Conservation (phyloP, 2,888 invertebrate species). For the Temnothorax unifasciatus region DNA sequence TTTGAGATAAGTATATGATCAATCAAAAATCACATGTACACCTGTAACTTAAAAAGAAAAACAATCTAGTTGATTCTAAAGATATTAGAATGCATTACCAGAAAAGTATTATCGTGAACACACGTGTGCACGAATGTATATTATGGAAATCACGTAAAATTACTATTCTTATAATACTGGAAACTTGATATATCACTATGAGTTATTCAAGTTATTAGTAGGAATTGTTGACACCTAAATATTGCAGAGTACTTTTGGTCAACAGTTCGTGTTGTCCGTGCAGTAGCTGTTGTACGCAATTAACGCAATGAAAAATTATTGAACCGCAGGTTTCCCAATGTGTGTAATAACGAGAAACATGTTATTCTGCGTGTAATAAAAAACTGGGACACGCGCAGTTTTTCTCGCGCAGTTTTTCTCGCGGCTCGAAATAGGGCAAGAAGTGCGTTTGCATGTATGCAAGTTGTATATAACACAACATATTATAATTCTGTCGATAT, state of each 20-base stretch:
- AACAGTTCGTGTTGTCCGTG: background rate
- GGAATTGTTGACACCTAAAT: background rate
- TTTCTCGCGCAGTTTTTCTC: slow-evolving; percentile 2
- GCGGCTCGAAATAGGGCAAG: slow-evolving; percentile 21
- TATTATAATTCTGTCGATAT: slow-evolving; percentile 45
- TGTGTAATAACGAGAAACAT: slow-evolving; percentile 5
- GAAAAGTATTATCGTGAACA: background rate
- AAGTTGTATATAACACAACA: background rate
- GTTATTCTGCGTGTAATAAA: background rate
- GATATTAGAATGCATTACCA: slow-evolving; percentile 32
- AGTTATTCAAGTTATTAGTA: too few relatives aligned
- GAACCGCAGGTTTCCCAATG: background rate
- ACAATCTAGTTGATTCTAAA: slow-evolving; percentile 17
- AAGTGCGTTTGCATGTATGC: slow-evolving; percentile 1
- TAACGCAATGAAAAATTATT: slow-evolving; percentile 9
- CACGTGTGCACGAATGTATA: too few relatives aligned
- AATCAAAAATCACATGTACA: slow-evolving; percentile 30
- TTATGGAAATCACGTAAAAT: background rate
- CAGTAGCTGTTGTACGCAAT: background rate
- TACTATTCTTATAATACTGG: background rate
- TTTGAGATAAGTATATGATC: slow-evolving; percentile 42
- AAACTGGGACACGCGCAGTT: background rate
- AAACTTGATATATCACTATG: background rate
- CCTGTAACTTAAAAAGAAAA: background rate
- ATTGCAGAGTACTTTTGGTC: background rate